Conservation (phyloP, 2,113 vertebrate species). For the Antennarius striatus region DNA sequence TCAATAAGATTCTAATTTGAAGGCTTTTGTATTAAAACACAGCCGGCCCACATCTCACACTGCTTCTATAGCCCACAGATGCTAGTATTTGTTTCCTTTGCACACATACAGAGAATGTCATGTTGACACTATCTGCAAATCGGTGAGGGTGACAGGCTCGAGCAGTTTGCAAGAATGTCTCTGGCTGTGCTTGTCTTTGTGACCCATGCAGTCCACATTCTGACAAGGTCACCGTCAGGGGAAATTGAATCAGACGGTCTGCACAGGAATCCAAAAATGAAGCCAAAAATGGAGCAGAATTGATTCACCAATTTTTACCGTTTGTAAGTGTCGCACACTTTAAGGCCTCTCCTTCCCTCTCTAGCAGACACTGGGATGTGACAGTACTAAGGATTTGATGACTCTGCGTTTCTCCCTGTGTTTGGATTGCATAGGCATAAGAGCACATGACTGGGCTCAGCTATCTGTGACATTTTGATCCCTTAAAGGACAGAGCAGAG, state of each 20-base stretch:
- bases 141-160: constrained; percentile 20
- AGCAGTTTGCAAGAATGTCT: constrained; percentile 35
- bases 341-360: background rate
- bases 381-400: constrained; percentile 57
- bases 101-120: constrained; percentile 53
- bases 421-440: constrained; percentile 56
- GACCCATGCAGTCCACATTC: constrained; percentile 28
- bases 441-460: constrained; percentile 44
- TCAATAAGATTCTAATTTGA: background rate
- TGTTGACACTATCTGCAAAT: constrained; percentile 57
- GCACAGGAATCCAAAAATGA: background rate
- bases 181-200: constrained; percentile 29
- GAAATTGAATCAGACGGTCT: constrained; percentile 20
- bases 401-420: constrained; percentile 53
- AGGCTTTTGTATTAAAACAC: background rate
- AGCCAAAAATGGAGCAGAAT: constrained; percentile 7
- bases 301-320: background rate
- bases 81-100: constrained; percentile 37
- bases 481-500: constrained; percentile 33
- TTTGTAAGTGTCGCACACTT: background rate
- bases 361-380: constrained; percentile 39
- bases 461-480: constrained; percentile 41
- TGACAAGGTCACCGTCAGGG: constrained; percentile 52
- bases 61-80: constrained; percentile 12
- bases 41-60: background rate